phyloP scores from a whole-genome alignment of 1,140 invertebrate species.

The Hyphantria cunea region DNA sequence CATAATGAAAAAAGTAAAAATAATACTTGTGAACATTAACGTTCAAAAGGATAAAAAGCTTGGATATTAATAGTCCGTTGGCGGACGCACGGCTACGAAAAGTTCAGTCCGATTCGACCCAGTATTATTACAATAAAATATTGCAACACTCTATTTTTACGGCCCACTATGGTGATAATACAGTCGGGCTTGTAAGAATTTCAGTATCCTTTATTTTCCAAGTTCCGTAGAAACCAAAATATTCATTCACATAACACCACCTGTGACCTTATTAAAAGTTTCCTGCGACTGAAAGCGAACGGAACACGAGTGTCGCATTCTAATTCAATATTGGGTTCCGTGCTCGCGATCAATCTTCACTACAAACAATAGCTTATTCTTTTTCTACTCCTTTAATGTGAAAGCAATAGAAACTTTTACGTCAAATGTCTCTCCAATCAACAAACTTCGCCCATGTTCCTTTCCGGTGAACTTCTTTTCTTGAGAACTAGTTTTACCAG shows the following conservation, averaged over 20 bases:
- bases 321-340: conserved; percentile 14
- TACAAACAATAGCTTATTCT: conserved; percentile 15
- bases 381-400: conserved; percentile 24
- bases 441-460: conserved; percentile 17
- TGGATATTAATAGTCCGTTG: not conserved
- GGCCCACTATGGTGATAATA: conserved; percentile 14
- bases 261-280: conserved; percentile 35
- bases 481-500: conserved; percentile 15
- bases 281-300: conserved; percentile 3
- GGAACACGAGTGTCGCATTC: conserved; percentile 7
- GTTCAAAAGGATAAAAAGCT: not conserved
- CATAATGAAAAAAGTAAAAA: not conserved
- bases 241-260: conserved; percentile 26
- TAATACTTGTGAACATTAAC: conserved; percentile 1
- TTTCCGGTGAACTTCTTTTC: conserved; percentile 17
- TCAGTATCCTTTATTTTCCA: conserved; percentile 10
- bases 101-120: conserved; percentile 4
- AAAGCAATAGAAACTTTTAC: conserved; percentile 34
- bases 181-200: conserved; percentile 8
- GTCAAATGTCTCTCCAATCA: conserved; percentile 34
- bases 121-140: conserved; percentile 18
- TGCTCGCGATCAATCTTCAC: conserved; percentile 18
- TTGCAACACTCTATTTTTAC: conserved; percentile 5
- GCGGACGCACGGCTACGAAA: not conserved
- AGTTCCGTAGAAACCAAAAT: conserved; percentile 16